Base-by-base conservation (phyloP, 2,113 vertebrate genomes). In the Hypanus sabinus region DNA sequence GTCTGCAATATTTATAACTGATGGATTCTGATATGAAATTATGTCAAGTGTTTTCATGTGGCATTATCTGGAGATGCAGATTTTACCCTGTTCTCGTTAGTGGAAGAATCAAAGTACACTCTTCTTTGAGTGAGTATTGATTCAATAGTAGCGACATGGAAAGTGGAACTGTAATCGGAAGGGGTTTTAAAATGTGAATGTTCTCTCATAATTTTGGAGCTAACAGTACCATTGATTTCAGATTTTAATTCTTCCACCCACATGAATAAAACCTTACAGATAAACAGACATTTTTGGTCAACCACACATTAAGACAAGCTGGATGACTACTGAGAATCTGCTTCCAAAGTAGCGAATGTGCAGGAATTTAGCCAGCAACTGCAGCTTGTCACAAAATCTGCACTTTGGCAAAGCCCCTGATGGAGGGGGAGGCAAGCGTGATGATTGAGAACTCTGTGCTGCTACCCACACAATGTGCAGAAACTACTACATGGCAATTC, bases 381-480 rank as follows among this genome's bases (percentile, higher is more conserved):
- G 70, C 14, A 6, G 24, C 68, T 73, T 73, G 38, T 93, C 70
- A 71, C 90, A 46, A 73, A 73, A 55, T 24, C 24, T 93, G 70
- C 20, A 30, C 70, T 93, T 73, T 73, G 33, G 70, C 91, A 75
- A 14, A 38, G 27, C 24, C 36, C 71, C 38, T 73, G 36, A 5
- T n/a, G 22, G 22, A 75, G 68, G 68, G 70, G 22, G 38, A 73
- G 65, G 65, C 60, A 33, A 11, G 60, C 30, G 7, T 4, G 27
- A 68, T 73, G 36, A 73, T 55, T 73, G 70, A 75, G 38, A 18
- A 70, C 87, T 22, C 70, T 46, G 57, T 71, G 70, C 91, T 93
- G 70, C 91, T 73, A 24, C 91, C 91, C 68, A 93, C 33, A 55
- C 24, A 93, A 24, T 33, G 85, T 92, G 90, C 33, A 73, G 73